These are phyloP conservation scores for Cantharis rustica DNA, from an alignment of 2,888 invertebrate genomes.

Conservation along the genomic window DNA sequence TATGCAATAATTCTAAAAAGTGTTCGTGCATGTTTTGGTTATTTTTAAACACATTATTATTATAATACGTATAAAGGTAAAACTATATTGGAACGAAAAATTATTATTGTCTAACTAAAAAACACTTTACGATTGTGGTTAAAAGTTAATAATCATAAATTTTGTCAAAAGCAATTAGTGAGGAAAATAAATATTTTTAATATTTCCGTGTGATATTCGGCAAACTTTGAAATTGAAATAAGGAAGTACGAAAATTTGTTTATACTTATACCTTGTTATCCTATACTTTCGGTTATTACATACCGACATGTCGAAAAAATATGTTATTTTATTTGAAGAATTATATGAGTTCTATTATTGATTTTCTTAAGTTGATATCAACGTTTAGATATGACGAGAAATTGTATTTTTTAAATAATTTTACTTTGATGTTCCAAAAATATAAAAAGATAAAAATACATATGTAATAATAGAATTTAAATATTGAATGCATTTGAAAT, in stretches of 20 bases:
- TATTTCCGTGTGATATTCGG: background rate
- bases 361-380: background rate
- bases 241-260: background rate
- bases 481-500: background rate
- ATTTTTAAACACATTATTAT: background rate
- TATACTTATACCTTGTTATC: too few species aligned
- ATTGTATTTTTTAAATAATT: background rate
- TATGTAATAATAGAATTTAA: background rate
- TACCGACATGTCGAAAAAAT: background rate
- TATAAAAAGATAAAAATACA: background rate
- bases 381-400: background rate
- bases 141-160: background rate
- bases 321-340: background rate
- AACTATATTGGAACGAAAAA: background rate
- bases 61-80: too few species aligned
- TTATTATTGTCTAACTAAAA: background rate
- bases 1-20: background rate
- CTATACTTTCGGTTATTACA: background rate
- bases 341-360: background rate
- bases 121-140: background rate
- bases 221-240: background rate
- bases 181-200: background rate
- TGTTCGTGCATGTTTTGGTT: background rate
- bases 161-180: background rate
- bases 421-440: background rate